phyloP scores from a whole-genome alignment of 2,888 invertebrate species.

The Drosophila rellima region DNA sequence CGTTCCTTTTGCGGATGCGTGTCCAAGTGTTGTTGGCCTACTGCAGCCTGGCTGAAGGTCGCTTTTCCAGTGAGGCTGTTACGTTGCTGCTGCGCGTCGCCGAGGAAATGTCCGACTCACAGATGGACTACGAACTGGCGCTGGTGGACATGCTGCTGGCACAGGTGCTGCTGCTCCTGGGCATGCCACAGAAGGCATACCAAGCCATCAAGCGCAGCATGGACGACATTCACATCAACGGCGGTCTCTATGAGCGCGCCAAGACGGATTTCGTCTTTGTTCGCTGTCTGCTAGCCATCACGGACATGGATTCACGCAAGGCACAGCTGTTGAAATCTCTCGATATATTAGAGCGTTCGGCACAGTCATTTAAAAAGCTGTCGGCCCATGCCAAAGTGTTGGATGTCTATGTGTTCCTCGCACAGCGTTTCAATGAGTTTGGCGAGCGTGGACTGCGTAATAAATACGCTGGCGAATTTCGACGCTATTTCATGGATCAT shows the following conservation, averaged over 20 bases:
- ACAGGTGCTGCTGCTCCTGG: conserved; percentile 90
- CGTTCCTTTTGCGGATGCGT: conserved; percentile 87
- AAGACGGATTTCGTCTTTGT: conserved; percentile 91
- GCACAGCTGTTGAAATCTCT: conserved; percentile 72
- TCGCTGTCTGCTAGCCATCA: conserved; percentile 91
- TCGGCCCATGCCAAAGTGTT: conserved; percentile 92
- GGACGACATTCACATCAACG: conserved; percentile 91
- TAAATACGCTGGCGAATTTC: conserved; percentile 92
- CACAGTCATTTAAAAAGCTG: conserved; percentile 90
- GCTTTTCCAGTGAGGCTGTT: conserved; percentile 87
- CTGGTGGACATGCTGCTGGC: conserved; percentile 92
- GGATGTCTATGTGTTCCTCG: conserved; percentile 87
- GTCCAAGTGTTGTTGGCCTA: conserved; percentile 90
- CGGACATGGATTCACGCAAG: conserved; percentile 75
- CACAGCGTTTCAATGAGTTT: conserved; percentile 91
- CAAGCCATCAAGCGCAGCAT: conserved; percentile 90
- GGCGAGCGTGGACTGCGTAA: conserved; percentile 91
- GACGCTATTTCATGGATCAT: conserved; percentile 91
- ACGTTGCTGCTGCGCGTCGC: conserved; percentile 90
- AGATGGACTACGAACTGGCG: conserved; percentile 92
- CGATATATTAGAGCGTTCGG: conserved; percentile 89
- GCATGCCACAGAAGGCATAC: conserved; percentile 91
- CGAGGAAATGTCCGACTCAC: conserved; percentile 90
- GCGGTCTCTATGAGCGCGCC: conserved; percentile 92
- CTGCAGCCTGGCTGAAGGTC: conserved; percentile 87